Conservation (phyloP, 2,888 invertebrate species). For the Pterostichus niger region DNA sequence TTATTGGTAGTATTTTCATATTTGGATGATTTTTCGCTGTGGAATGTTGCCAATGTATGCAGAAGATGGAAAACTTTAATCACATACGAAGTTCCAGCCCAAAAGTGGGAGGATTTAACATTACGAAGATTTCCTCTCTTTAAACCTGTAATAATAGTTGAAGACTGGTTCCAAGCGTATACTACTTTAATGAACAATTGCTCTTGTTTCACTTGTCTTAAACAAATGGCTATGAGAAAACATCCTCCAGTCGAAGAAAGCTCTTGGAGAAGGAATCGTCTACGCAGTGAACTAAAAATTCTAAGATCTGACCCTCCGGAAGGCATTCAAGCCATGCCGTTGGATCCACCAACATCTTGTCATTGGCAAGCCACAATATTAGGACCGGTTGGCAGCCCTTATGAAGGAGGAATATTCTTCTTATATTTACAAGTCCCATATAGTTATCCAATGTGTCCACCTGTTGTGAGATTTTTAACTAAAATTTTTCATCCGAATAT, state of each 20-base stretch:
- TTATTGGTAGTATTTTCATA: constrained; percentile 92
- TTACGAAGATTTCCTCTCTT: constrained; percentile 92
- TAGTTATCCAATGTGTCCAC: constrained; percentile 94
- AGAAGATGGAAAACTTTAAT: constrained; percentile 90
- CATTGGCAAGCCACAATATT: constrained; percentile 97
- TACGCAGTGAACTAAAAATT: constrained; percentile 87
- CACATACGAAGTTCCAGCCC: constrained; percentile 85
- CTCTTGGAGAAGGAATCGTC: constrained; percentile 89
- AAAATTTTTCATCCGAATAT: constrained; percentile 97
- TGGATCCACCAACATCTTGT: constrained; percentile 86
- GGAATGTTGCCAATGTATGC: constrained; percentile 93
- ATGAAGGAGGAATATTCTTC: constrained; percentile 96
- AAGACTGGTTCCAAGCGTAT: constrained; percentile 90
- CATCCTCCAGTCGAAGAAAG: constrained; percentile 86
- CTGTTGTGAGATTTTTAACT: constrained; percentile 94
- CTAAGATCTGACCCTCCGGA: constrained; percentile 89
- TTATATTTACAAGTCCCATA: constrained; percentile 92
- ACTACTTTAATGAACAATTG: constrained; percentile 86
- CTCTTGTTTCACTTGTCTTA: constrained; percentile 92
- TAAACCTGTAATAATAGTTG: constrained; percentile 84
- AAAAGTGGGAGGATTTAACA: constrained; percentile 90
- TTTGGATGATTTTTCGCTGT: constrained; percentile 94
- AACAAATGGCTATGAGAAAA: constrained; percentile 89
- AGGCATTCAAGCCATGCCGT: constrained; percentile 89
- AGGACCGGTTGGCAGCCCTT: constrained; percentile 95